Conservation (phyloP, 2,113 vertebrate genomes). For the Nycticorax nycticorax region DNA sequence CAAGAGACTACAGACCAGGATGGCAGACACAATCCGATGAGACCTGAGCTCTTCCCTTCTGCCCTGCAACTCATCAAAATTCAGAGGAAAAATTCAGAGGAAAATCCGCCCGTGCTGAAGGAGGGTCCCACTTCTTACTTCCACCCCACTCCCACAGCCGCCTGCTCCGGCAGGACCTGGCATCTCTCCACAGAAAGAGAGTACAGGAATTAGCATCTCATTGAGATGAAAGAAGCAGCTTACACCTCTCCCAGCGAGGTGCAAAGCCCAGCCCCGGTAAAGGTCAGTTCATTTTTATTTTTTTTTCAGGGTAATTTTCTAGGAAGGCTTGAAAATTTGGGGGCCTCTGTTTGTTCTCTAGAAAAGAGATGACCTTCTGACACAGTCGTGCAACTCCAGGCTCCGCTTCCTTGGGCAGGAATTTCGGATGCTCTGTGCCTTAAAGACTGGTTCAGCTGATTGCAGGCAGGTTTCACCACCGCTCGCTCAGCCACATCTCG, state of each 20-base stretch:
- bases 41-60: neutral
- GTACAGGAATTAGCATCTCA: neutral
- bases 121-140: neutral
- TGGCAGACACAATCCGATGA: neutral
- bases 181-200: neutral
- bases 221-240: neutral
- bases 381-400: neutral
- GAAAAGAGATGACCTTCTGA: slow-evolving; percentile 56
- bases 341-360: slow-evolving; percentile 2
- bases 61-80: neutral
- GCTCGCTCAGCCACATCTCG: slow-evolving; percentile 37
- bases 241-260: neutral
- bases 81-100: neutral
- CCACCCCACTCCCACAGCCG: neutral
- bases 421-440: slow-evolving; percentile 1
- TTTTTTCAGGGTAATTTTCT: neutral
- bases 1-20: neutral
- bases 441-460: slow-evolving; percentile 5
- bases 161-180: rapidly evolving
- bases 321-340: neutral
- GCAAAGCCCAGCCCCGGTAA: neutral
- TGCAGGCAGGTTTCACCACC: slow-evolving; percentile 25
- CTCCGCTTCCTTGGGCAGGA: neutral
- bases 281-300: neutral
- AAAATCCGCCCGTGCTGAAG: no score